phyloP scores from a whole-genome alignment of 2,797 vertebrate genomes.

The Alosa sapidissima region DNA sequence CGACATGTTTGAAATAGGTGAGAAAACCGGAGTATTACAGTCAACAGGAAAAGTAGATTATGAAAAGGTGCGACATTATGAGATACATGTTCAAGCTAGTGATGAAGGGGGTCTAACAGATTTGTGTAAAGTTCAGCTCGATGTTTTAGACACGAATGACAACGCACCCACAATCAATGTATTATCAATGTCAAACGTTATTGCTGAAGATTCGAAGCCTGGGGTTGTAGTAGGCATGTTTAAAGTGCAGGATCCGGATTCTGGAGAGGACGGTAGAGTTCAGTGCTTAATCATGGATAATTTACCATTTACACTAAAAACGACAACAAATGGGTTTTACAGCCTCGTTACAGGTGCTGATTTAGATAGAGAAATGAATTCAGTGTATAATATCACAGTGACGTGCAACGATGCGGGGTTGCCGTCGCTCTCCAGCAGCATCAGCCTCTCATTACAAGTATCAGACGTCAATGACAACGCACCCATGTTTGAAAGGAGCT shows the following conservation, averaged over 20 bases:
- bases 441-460: conserved; percentile 72
- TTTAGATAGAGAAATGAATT: conserved; percentile 40
- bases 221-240: conserved; percentile 60
- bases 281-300: conserved; percentile 58
- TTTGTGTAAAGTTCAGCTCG: conserved; percentile 60
- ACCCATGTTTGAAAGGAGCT: conserved; percentile 69
- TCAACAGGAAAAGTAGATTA: conserved; percentile 62
- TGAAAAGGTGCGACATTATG: conserved; percentile 59
- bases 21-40: conserved; percentile 58
- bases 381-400: conserved; percentile 46
- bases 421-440: conserved; percentile 71
- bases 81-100: conserved; percentile 69
- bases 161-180: conserved; percentile 72
- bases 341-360: conserved; percentile 38
- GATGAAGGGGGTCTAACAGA: conserved; percentile 67
- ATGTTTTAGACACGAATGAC: conserved; percentile 61
- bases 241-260: conserved; percentile 72
- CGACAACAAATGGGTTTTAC: conserved; percentile 43
- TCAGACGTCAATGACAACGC: conserved; percentile 78
- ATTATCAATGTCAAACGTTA: conserved; percentile 56
- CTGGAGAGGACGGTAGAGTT: conserved; percentile 72
- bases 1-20: conserved; percentile 59
- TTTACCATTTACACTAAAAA: conserved; percentile 68
- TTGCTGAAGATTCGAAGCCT: conserved; percentile 55
- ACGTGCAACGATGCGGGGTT: conserved; percentile 38